These are phyloP conservation scores for Balanococcus diminutus DNA, from an alignment of 2,888 invertebrate species.

Conservation along the genomic window DNA sequence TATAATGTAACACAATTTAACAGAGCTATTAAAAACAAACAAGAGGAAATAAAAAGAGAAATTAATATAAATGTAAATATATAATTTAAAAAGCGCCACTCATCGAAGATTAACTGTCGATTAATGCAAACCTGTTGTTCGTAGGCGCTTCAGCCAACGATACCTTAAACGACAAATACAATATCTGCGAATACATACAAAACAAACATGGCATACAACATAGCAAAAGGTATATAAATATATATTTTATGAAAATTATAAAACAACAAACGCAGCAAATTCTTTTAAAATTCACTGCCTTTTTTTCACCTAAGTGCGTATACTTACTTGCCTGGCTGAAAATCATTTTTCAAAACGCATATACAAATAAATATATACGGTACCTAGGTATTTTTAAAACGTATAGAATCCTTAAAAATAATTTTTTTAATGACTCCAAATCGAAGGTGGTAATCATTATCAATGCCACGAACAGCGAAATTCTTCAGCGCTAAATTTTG, in stretches of 20 bases:
- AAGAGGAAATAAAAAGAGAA: constrained; percentile 37
- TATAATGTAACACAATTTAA: constrained; percentile 41
- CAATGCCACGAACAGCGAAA: constrained; percentile 14
- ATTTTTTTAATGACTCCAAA: neutral
- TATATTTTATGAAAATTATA: constrained; percentile 2
- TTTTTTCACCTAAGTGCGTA: constrained; percentile 12
- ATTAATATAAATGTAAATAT: constrained; percentile 41
- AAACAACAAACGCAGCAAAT: neutral
- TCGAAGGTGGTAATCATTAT: neutral
- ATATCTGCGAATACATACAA: constrained; percentile 56
- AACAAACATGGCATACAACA: constrained; percentile 56
- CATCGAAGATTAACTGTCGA: constrained; percentile 44
- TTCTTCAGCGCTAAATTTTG: constrained; percentile 40
- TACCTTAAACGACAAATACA: constrained; percentile 55
- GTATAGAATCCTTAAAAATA: neutral
- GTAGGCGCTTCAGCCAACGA: constrained; percentile 52
- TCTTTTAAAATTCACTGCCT: neutral
- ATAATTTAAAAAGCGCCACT: constrained; percentile 47
- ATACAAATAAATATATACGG: neutral
- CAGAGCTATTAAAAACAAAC: constrained; percentile 41
- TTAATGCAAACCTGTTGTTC: constrained; percentile 51
- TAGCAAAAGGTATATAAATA: constrained; percentile 44
- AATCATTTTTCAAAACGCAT: neutral
- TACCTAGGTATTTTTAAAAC: neutral
- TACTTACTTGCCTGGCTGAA: constrained; percentile 39